A percentile compares a stretch with the other conserved stretches of the same genome.
These are phyloP conservation scores for Trisateles emortualis DNA, from an alignment of 2,888 invertebrate genomes.

Conservation along the genomic window DNA sequence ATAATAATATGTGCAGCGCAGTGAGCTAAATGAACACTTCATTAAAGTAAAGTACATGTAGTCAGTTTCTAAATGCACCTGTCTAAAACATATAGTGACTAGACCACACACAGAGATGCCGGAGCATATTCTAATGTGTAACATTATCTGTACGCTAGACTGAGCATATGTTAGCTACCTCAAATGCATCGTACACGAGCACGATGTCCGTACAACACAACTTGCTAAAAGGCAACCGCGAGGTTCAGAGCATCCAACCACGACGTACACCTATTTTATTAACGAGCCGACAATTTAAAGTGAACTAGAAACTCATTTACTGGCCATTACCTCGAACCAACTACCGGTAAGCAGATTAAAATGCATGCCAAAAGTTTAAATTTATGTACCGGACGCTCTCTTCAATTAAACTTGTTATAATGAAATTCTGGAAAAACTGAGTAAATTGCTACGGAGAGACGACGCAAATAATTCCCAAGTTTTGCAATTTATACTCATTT, in stretches of 20 bases:
- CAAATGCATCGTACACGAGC: slow-evolving; percentile 1
- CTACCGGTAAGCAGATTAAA: slow-evolving; percentile 80
- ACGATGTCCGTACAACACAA: slow-evolving; percentile 22
- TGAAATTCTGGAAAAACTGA: slow-evolving; percentile 80
- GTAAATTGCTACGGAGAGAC: slow-evolving; percentile 69
- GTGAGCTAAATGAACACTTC: background rate
- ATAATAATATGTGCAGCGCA: background rate
- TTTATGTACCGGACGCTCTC: slow-evolving; percentile 82
- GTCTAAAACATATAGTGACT: background rate
- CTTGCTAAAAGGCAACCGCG: slow-evolving; percentile 27
- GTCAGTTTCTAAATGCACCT: background rate
- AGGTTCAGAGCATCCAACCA: slow-evolving; percentile 27
- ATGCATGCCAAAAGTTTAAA: slow-evolving; percentile 83
- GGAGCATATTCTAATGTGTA: slow-evolving; percentile 12
- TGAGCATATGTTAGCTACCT: slow-evolving; percentile 7
- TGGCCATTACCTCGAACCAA: slow-evolving; percentile 71
- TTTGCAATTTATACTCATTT: slow-evolving; percentile 81
- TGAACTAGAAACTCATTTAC: slow-evolving; percentile 73
- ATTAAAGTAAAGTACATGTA: background rate
- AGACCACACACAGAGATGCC: background rate
- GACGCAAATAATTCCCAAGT: slow-evolving; percentile 80
- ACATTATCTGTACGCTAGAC: slow-evolving; percentile 9
- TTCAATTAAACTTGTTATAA: slow-evolving; percentile 85
- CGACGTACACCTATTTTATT: slow-evolving; percentile 50
- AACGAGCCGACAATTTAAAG: slow-evolving; percentile 62